Evolutionary conservation across 2,113 vertebrate genomes (phyloP).

Genomic region (Callaeas wilsoni): DNA sequence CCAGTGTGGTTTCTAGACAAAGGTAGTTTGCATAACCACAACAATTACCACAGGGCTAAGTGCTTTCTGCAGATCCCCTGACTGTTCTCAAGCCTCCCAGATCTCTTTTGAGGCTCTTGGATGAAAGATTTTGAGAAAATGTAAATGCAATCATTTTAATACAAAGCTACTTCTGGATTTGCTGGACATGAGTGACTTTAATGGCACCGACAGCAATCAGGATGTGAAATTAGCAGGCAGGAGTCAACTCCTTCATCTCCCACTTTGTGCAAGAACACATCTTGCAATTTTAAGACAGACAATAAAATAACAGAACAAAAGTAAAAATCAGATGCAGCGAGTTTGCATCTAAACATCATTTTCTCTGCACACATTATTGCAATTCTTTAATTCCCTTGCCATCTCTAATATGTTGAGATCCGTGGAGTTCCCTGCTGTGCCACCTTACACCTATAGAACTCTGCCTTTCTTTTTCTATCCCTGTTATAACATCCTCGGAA

Average conservation of each 20-base stretch:
- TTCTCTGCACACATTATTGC: conserved; percentile 1
- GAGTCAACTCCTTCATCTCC: neutral
- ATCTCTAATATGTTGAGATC: conserved; percentile 53
- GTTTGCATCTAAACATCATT: conserved; percentile 38
- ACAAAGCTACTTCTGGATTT: neutral
- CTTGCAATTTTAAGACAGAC: neutral
- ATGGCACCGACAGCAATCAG: neutral
- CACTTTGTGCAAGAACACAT: neutral
- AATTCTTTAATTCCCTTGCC: conserved; percentile 37
- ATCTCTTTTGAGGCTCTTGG: neutral
- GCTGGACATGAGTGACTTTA: neutral
- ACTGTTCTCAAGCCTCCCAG: neutral
- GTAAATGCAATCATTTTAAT: neutral
- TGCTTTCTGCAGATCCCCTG: neutral
- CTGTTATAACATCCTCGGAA: conserved; percentile 42
- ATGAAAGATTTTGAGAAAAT: neutral
- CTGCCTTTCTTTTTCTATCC: neutral
- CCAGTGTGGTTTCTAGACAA: neutral
- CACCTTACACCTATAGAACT: conserved; percentile 53
- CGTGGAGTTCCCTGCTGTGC: conserved; percentile 55
- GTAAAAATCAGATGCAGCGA: neutral
- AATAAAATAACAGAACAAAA: neutral
- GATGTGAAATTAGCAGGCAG: neutral
- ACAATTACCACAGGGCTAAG: neutral
- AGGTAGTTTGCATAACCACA: neutral